Conservation (phyloP, 2,888 invertebrate genomes). For the Spilarctia lutea region DNA sequence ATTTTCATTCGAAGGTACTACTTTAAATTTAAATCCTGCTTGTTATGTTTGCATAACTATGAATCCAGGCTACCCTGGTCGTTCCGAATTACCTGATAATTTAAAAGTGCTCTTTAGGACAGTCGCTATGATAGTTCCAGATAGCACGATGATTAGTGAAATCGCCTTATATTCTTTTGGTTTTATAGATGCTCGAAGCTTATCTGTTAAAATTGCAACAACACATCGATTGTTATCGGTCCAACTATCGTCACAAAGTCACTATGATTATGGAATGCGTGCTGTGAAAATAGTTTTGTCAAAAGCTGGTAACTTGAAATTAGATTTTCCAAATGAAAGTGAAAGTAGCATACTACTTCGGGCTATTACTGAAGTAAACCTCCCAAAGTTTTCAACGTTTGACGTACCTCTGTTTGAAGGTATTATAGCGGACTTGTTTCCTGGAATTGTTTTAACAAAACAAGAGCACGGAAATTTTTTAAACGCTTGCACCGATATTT, state of each 20-base stretch:
- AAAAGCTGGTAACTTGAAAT: constrained; percentile 94
- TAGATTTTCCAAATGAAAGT: constrained; percentile 91
- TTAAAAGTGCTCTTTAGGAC: constrained; percentile 94
- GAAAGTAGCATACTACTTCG: constrained; percentile 93
- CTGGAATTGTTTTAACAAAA: constrained; percentile 90
- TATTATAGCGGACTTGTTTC: constrained; percentile 97
- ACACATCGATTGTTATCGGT: constrained; percentile 94
- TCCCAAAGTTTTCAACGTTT: constrained; percentile 96
- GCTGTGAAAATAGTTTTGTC: constrained; percentile 95
- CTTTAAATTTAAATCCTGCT: constrained; percentile 90
- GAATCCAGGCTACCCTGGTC: constrained; percentile 93
- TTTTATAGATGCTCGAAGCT: constrained; percentile 90
- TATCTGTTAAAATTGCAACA: constrained; percentile 94
- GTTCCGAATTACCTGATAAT: constrained; percentile 94
- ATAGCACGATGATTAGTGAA: constrained; percentile 96
- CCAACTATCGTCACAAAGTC: constrained; percentile 93
- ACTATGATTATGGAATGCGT: constrained; percentile 96
- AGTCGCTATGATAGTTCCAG: constrained; percentile 97
- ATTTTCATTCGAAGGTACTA: constrained; percentile 93
- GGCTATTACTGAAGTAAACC: constrained; percentile 96
- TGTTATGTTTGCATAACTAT: constrained; percentile 94
- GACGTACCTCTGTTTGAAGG: constrained; percentile 95
- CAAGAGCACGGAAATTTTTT: constrained; percentile 91
- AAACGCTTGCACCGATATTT: constrained; percentile 88
- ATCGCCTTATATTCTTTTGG: constrained; percentile 95